Evolutionary conservation across 2,113 vertebrate genomes (phyloP).

Genomic region (Vidua chalybeata): DNA sequence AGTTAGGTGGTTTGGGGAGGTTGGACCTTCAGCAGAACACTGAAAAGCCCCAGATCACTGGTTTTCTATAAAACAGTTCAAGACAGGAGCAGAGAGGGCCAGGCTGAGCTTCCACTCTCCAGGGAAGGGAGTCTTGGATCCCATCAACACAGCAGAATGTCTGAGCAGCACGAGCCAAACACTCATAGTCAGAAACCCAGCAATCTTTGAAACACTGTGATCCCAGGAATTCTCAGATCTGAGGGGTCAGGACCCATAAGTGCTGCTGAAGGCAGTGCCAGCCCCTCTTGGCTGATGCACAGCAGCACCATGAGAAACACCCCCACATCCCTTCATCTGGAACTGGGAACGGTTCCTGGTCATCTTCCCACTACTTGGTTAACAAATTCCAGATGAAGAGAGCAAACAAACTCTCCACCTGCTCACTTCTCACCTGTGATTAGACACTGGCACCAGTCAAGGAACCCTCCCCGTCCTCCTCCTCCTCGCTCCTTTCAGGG

Average conservation of each 20-base stretch:
- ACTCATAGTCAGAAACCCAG: fast-evolving
- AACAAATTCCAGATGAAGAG: neutral
- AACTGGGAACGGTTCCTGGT: fast-evolving
- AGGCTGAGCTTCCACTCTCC: fast-evolving
- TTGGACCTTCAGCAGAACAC: neutral
- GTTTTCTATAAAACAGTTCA: fast-evolving
- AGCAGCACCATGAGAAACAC: neutral
- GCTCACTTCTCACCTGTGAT: neutral
- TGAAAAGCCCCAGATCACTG: neutral
- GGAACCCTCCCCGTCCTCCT: neutral
- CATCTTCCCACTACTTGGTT: neutral
- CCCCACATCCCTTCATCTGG: fast-evolving
- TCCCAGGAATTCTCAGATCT: fast-evolving
- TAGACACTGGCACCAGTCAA: fast-evolving
- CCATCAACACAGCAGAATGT: fast-evolving
- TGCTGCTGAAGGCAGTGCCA: neutral
- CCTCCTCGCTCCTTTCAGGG: neutral
- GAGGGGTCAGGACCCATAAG: fast-evolving
- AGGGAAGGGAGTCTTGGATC: fast-evolving
- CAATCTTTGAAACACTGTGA: fast-evolving
- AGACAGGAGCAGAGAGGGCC: neutral
- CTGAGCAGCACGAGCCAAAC: fast-evolving
- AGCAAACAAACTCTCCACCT: neutral
- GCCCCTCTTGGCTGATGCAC: neutral
- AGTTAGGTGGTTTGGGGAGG: fast-evolving